Evolutionary conservation across 2,888 invertebrate genomes (phyloP).

Genomic region (Torymus texanus): DNA sequence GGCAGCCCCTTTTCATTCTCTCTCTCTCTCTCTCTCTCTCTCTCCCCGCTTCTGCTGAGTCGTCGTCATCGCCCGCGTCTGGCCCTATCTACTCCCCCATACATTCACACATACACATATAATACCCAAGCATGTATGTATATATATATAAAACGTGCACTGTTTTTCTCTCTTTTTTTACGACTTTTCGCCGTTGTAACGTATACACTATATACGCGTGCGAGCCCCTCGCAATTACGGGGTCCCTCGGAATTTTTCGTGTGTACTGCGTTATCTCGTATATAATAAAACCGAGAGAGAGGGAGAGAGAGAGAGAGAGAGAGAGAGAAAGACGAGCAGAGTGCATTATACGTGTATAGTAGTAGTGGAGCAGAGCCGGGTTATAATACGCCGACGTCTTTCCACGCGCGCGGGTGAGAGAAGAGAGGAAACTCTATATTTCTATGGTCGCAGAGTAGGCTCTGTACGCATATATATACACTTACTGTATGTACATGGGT

Average conservation of each 20-base stretch:
- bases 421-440: too few relatives aligned
- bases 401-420: too few relatives aligned
- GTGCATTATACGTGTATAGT: too few relatives aligned
- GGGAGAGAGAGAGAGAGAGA: too few relatives aligned
- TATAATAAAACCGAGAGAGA: too few relatives aligned
- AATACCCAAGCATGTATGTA: too few relatives aligned
- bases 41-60: neutral
- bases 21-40: constrained; percentile 31
- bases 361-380: too few relatives aligned
- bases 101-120: too few relatives aligned
- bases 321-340: too few relatives aligned
- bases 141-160: neutral
- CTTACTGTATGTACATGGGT: neutral
- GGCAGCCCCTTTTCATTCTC: constrained; percentile 35
- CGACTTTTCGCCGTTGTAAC: constrained; percentile 24
- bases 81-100: constrained; percentile 6
- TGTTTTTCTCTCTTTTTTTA: constrained; percentile 16
- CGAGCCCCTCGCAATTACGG: constrained; percentile 20
- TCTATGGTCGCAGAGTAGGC: neutral
- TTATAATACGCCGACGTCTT: too few relatives aligned
- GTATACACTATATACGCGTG: neutral
- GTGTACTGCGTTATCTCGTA: neutral
- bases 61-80: constrained; percentile 7
- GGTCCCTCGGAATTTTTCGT: constrained; percentile 23
- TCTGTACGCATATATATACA: neutral